Evolutionary conservation across 1,140 invertebrate genomes (phyloP), one percentile per base, ranked within the genome.

Genomic region (Zaprionus nigranus): DNA sequence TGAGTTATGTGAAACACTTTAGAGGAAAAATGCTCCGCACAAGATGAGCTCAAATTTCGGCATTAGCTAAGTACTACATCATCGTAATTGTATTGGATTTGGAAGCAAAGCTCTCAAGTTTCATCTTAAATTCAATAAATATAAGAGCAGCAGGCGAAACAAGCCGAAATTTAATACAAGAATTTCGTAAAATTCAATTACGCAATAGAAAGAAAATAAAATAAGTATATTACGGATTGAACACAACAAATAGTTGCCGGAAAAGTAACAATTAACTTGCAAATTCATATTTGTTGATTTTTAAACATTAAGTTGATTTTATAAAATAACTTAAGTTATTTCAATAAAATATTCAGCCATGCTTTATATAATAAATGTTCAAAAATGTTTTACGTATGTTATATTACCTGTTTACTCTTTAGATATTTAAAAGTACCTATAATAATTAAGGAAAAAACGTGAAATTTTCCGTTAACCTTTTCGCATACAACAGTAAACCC

Each of bases 91-190:
- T 74, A 68, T 62, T 69, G 40, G n/a, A 46, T 46, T 46, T 17
- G 56, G 5, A 49, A 17, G 40, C 51, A 57, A 46, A 58, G 40
- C 59, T 58, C 72, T 75, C 53, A 51, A 24, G 54, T 61, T 73
- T 60, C 69, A 79, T 79, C 67, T 73, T 84, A 83, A 83, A 83
- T 84, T 83, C 83, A 84, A 83, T 83, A 83, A 83, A 83, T 81
- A 78, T 78, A 63, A 63, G 40, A 83, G 64, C 78, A 78, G 81
- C 68, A 69, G 46, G 51, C 54, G 77, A 51, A 6, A 34, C 36
- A 38, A 62, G 72, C 30, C 64, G 81, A 64, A 70, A 82, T 75
- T 67, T 79, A 64, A 83, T 79, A 24, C 46, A 51, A 22, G 0
- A 9, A 79, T 70, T 70, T 66, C 65, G 30, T 51, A 56, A 51